Evolutionary conservation across 1,140 invertebrate genomes (phyloP).

Genomic region (Euborellia annulipes): DNA sequence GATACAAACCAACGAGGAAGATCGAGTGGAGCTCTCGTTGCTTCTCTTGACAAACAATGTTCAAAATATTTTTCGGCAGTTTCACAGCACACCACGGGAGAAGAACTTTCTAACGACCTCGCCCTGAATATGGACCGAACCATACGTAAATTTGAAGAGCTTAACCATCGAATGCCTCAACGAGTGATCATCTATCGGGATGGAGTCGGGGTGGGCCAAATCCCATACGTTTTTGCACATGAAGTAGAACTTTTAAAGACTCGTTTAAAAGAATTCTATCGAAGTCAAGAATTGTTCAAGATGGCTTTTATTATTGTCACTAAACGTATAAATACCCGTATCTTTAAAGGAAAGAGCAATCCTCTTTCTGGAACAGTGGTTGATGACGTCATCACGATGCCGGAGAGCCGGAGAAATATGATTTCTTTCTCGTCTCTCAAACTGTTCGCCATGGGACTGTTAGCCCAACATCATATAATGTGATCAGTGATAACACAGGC

Average conservation of each 20-base stretch:
- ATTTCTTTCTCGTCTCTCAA: slow-evolving; percentile 38
- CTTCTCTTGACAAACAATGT: slow-evolving; percentile 45
- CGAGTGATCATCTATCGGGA: slow-evolving; percentile 58
- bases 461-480: slow-evolving; percentile 36
- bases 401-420: slow-evolving; percentile 37
- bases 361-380: slow-evolving; percentile 72
- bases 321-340: slow-evolving; percentile 50
- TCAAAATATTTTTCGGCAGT: slow-evolving; percentile 51
- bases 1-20: slow-evolving; percentile 42
- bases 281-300: slow-evolving; percentile 27
- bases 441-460: slow-evolving; percentile 35
- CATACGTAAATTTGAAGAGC: slow-evolving; percentile 31
- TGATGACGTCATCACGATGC: slow-evolving; percentile 68
- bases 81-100: slow-evolving; percentile 45
- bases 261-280: slow-evolving; percentile 32
- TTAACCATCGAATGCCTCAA: slow-evolving; percentile 31
- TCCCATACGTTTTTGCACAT: slow-evolving; percentile 42
- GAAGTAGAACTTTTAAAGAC: slow-evolving; percentile 39
- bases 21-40: slow-evolving; percentile 59
- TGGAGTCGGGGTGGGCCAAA: slow-evolving; percentile 72
- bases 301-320: slow-evolving; percentile 56
- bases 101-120: slow-evolving; percentile 53
- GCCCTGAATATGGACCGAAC: too few relatives aligned
- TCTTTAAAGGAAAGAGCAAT: slow-evolving; percentile 44
- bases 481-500: slow-evolving; percentile 29